Base-by-base conservation (phyloP, 2,888 invertebrate genomes). In the Cheilosia pagana region DNA sequence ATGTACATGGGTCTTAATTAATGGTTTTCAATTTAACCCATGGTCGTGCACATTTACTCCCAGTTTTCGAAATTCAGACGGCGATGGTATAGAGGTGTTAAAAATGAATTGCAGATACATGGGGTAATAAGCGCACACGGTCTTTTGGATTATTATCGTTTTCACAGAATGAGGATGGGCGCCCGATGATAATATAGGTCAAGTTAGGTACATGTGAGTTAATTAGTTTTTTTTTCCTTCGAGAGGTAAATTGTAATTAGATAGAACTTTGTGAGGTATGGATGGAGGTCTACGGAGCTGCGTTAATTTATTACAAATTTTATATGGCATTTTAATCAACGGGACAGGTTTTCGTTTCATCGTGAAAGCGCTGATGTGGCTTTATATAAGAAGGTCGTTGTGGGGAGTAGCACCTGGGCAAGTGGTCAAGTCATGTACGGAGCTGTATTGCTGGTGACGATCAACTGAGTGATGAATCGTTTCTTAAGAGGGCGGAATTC, bases 11-110 rank as follows among this genome's bases (percentile, higher is more conserved):
- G 21, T 81, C 48, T 85, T 85, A 85, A 85, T 85, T 81, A 85
- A 85, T 85, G 85, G 21, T 55, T 85, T 85, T 59, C 81, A 71
- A 79, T 81, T 53, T 52, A 67, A 52, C 57, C 55, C 75, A 76
- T 59, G 79, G 83, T 63, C 62, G 43, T 23, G 25, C 57, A 35
- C 12, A 60, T 71, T 60, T 63, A n/a, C 57, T 48, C 50, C 59
- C 28, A 41, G 67, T 67, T 72, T 67, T 77, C 39, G n/a, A 67
- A 76, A 83, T 59, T 81, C 43, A 48, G 45, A 53, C 48, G 39
- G 14, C 41, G 41, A 41, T 28, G 23, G 50, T 48, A n/a, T n/a
- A n/a, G n/a, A 25, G 52, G 65, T 28, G 45, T 60, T 52, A 7
- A 16, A 57, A 74, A 81, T 62, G 67, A 71, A 59, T 50, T 83